These are phyloP conservation scores for Telenomus remus DNA, from an alignment of 1,140 invertebrate genomes.

Conservation along the genomic window DNA sequence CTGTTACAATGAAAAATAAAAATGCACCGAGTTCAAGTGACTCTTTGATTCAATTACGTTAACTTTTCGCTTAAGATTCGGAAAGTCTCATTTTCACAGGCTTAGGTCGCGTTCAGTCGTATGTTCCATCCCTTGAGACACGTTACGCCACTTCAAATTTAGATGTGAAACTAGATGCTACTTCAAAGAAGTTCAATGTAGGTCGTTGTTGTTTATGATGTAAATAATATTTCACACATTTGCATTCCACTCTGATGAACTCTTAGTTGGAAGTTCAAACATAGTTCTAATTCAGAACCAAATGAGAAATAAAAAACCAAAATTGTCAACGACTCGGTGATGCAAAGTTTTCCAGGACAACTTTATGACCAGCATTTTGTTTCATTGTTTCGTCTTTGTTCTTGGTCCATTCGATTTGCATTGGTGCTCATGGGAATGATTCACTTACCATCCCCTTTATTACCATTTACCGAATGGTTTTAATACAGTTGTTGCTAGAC, in stretches of 20 bases:
- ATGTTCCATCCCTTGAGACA: constrained; percentile 29
- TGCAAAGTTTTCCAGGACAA: background rate
- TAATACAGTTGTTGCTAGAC: too few relatives aligned
- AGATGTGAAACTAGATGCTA: constrained; percentile 29
- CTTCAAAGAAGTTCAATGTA: constrained; percentile 33
- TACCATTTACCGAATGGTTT: too few relatives aligned
- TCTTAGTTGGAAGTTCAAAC: constrained; percentile 12
- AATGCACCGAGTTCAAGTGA: background rate
- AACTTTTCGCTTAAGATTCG: constrained; percentile 27
- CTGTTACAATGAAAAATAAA: background rate
- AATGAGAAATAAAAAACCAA: background rate
- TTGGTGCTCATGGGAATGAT: too few relatives aligned
- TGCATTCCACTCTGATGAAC: constrained; percentile 13
- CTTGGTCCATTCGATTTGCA: too few relatives aligned
- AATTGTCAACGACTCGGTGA: background rate
- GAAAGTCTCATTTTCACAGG: constrained; percentile 30
- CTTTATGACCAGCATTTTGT: background rate
- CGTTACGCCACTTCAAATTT: constrained; percentile 14
- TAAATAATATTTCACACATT: constrained; percentile 30
- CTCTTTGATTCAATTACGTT: constrained; percentile 29
- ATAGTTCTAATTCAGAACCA: constrained; percentile 4
- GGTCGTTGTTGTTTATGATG: constrained; percentile 37
- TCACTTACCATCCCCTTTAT: too few relatives aligned
- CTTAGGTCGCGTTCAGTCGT: constrained; percentile 39
- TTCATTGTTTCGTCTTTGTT: too few relatives aligned